Base-by-base conservation (phyloP, 2,888 invertebrate species). In the Rhodophaea formosa region DNA sequence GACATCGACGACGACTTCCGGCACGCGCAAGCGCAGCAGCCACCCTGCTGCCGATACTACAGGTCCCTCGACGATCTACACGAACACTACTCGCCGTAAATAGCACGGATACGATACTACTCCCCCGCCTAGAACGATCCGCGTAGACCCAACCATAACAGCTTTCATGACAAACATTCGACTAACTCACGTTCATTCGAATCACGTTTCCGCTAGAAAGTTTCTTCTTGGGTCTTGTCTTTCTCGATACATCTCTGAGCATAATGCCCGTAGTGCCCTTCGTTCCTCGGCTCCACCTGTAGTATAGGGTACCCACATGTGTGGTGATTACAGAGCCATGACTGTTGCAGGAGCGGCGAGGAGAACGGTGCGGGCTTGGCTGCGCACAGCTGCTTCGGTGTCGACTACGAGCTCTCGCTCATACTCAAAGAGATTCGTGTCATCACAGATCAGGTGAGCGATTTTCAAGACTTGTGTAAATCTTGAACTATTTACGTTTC, bases 1-100 rank as follows among this genome's bases (percentile, higher is more conserved):
- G 98, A 98, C 92, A 97, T 98, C 90, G 98, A 98, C 88, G 98
- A 98, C 90, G 98, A 98, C 93, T 97, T 97, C 92, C 94, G 96
- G 75, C 96, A 95, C 88, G 94, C 94, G 82, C 95, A 95, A 79
- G 92, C 95, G 85, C 94, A 94, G 86, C 93, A 94, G 88, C 93
- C 93, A 70, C 92, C 93, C 72, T 95, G 95, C 92, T 95, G 95
- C 92, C 93, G 95, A 86, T 95, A 95, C 90, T 95, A 95, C 92
- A 95, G 95, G 95, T 95, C 91, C 90, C 91, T 91, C 90, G 91
- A 91, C 89, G 91, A 91, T 91, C 90, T 91, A 86, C 91, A 91
- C 88, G 91, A 91, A 90, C 89, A 90, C 90, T 91, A 90, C 90
- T 91, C 91, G 81, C 91, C 89, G 89, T 91, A 91, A 91, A 91